phyloP scores from a whole-genome alignment of 2,113 vertebrate genomes.

The Tetrax tetrax region DNA sequence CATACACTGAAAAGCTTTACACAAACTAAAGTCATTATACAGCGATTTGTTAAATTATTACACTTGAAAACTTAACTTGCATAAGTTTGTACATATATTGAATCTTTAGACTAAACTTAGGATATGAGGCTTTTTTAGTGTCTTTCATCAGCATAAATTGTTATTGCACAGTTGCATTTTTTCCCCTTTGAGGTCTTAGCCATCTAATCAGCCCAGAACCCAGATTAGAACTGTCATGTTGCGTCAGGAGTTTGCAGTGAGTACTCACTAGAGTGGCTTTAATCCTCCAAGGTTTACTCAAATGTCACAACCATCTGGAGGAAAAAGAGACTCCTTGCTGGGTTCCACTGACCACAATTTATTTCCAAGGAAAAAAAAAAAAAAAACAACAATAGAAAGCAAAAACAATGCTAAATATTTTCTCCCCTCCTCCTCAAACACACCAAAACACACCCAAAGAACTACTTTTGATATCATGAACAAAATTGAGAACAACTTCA shows the following conservation, averaged over 20 bases:
- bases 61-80: background rate
- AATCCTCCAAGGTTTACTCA: conserved; percentile 81
- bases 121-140: background rate
- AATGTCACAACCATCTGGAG: conserved; percentile 82
- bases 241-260: conserved; percentile 74
- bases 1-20: conserved; percentile 53
- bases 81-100: background rate
- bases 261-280: conserved; percentile 75
- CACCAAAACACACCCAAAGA: background rate
- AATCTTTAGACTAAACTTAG: background rate
- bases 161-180: conserved; percentile 11
- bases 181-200: conserved; percentile 7
- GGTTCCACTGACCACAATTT: conserved; percentile 74
- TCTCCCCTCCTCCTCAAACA: background rate
- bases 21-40: background rate
- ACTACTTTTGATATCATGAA: background rate
- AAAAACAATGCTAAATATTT: conserved; percentile 59
- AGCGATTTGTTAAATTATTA: background rate
- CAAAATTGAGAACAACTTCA: background rate
- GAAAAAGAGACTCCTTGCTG: conserved; percentile 73
- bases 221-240: conserved; percentile 79
- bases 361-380: conserved; percentile 33
- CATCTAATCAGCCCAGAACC: conserved; percentile 66
- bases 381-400: conserved; percentile 55
- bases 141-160: background rate